Evolutionary conservation across 2,888 invertebrate species (phyloP).

Genomic region (Coronaproctus castanopsis): DNA sequence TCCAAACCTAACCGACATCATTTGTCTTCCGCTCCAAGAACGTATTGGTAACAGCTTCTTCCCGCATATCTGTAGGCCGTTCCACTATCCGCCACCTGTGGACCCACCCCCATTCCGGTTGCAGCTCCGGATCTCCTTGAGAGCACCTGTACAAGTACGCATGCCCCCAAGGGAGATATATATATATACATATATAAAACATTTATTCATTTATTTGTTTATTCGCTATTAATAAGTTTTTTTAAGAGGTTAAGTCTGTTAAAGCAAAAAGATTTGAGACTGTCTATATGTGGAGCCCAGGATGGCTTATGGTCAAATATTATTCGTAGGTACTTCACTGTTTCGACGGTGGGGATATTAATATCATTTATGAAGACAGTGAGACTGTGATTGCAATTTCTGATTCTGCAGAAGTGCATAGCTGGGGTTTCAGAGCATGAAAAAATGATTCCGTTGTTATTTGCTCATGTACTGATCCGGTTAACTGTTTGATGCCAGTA

Average conservation of each 20-base stretch:
- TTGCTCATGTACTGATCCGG: background rate
- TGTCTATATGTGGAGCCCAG: background rate
- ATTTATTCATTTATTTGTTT: too few species aligned
- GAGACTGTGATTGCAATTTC: background rate
- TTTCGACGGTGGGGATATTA: background rate
- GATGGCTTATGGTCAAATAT: background rate
- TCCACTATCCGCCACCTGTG: too few species aligned
- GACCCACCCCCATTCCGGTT: too few species aligned
- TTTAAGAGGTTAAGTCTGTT: background rate
- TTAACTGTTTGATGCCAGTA: background rate
- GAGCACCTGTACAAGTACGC: too few species aligned
- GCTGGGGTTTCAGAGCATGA: background rate
- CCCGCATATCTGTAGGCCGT: too few species aligned
- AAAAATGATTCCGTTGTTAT: background rate
- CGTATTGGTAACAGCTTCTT: too few species aligned
- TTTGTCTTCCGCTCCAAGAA: too few species aligned
- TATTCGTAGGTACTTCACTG: background rate
- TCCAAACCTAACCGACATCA: too few species aligned
- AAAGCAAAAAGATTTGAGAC: background rate
- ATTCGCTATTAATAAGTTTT: background rate
- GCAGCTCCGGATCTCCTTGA: too few species aligned
- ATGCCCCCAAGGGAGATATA: too few species aligned
- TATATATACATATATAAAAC: too few species aligned
- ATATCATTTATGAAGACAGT: background rate
- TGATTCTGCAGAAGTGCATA: background rate